Base-by-base conservation (phyloP, 37 sponge, comb jelly and placozoan species). In the Aplysina aerophoba region DNA sequence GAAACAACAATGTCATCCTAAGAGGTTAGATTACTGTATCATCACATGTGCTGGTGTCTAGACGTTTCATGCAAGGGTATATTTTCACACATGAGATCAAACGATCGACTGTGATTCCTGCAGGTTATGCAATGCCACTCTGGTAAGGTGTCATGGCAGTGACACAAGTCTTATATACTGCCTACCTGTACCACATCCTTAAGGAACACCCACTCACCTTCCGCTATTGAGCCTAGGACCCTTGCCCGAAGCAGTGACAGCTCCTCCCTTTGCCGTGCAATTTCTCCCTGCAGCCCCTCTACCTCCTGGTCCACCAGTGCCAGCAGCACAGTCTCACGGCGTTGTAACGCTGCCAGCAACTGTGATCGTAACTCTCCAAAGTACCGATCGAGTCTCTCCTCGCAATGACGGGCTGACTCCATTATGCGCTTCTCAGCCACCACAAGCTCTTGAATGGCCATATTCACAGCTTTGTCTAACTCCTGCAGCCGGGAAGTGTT, bases 251-350 rank as follows among this genome's bases (percentile, higher is more conserved):
- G 82, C 61, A 83, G 36, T 66, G 92, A 88, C 31, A 90, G 60
- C 34, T 94, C 94, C 84, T 85, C 27, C 83, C 88, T 94, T 59
- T 81, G 55, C 59, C 88, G 88, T 33, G 30, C 81, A 5, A 90
- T 28, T 56, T 88, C 90, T 14, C 84, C 88, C 55, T 94, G 91
- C 60, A 86, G 87, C 17, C 79, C 54, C 60, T 94, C 91, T 62
- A 94, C 94, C 89, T 94, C 91, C 25, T 67, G 66, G 84, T 94
- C 94, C 73, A 94, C 79, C 33, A 86, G 81, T 19, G 85, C 33
- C 58, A 94, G 60, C 60, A 94, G 82, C 34, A 83, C 59, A 15
- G 88, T 84, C 72, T 94, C 94, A 19, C 91, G 56, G n/a, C 85
- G 80, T 66, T 94, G 91, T 31, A 94, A 72, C 0, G 87, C 81